Base-by-base conservation (phyloP, 2,113 vertebrate species). In the Rafetus swinhoei region DNA sequence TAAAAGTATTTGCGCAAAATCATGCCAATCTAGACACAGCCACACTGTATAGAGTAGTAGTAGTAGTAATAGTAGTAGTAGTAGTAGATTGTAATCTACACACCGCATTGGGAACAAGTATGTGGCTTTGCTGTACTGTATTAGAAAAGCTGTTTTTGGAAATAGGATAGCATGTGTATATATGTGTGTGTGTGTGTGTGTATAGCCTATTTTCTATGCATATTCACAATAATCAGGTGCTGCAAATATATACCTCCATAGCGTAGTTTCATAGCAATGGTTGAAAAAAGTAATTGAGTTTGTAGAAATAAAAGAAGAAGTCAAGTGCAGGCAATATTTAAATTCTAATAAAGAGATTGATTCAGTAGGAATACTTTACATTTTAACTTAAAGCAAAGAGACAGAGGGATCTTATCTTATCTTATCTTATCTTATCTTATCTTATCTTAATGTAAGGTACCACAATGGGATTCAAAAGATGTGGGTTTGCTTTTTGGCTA, bases 41-140 rank as follows among this genome's bases (percentile, higher is more conserved):
- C 39, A 39, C 4, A 45, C 45, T 45, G 45, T 45, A 45, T 45
- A 45, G 6, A 45, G 45, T 39, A 39, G 39, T 39, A 39, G 39
- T 39, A 39, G 39, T 39, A 39, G 39, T 39, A n/a, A n/a, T n/a
- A 39, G 39, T 39, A 39, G 4, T 39, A 39, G 39, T 39, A 39
- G 39, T 39, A 39, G 39, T 39, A 39, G 39, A 39, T 39, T 39
- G 39, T 85, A 79, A 55, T 16, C 12, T 65, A 32, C 79, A 90
- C 79, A 77, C 0, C 0, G 32, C 24, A 24, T 79, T 95, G 65
- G 84, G 84, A 86, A 84, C 21, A 81, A 2, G 29, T n/a, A 69
- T 56, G 29, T 76, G 2, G 39, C 5, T 1, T 45, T 65, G 3
- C 12, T 50, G 1, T 57, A 62, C 4, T 1, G 0, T 50, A 25